Base-by-base conservation (phyloP, 1,140 invertebrate species). In the Zaprionus davidi region DNA sequence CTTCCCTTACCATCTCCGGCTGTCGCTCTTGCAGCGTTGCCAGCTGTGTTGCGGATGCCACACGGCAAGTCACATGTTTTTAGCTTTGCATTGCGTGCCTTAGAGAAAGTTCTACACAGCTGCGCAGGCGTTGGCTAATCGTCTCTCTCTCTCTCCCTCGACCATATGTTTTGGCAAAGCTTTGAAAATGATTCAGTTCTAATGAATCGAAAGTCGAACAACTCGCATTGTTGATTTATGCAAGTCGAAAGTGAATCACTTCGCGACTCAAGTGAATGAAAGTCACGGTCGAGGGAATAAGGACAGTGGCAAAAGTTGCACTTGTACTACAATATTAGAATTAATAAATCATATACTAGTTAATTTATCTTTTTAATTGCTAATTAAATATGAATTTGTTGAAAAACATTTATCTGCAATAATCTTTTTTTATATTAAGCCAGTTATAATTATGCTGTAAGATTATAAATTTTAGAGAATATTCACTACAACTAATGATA, bases 51-150 rank as follows among this genome's bases (percentile, higher is more conserved):
- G 22, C 53, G 24, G 26, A 7, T 24, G 22, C 26, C 22, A 56
- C 13, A 51, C 20, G 46, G 46, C 53, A 56, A 26, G 81, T 88
- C 83, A 87, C 85, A 88, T 87, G 83, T 83, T 87, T 77, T 80
- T 70, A n/a, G 65, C 62, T 71, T 65, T 65, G 26, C 20, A 64
- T 44, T 64, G 28, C 53, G 11, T 28, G 24, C 15, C 24, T 9
- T 2, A 15, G 17, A 62, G 26, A 46, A n/a, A 28, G 26, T 62
- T 62, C 26, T 20, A 17, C 13, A 68, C 41, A 58, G 51, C 20
- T 57, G 67, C 67, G 71, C 58, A 69, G 17, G 38, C 34, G 20
- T 34, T 17, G 31, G 31, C 31, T 34, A 34, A 34, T 34, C 31
- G 36, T 17, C n/a, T 46, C n/a, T 46, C 41, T 46, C n/a, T 46